Conservation (phyloP, 2,797 vertebrate species). For the Salarias fasciatus region DNA sequence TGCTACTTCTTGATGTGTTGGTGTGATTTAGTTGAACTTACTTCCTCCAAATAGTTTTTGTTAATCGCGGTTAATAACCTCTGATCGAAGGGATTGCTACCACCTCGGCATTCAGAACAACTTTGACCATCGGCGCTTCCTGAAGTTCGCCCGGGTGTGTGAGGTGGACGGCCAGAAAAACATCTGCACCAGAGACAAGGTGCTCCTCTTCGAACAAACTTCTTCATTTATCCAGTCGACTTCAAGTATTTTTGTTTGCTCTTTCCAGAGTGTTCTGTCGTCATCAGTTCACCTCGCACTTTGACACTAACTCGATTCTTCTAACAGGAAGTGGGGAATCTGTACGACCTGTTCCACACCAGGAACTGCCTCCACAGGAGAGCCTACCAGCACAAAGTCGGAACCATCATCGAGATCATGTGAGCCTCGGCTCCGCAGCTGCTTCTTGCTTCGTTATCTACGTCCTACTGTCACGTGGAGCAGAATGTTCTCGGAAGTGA, state of each 20-base stretch:
- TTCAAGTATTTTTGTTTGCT: too few species aligned
- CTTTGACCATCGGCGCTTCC: slow-evolving; percentile 91
- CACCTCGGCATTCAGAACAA: slow-evolving; percentile 96
- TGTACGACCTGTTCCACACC: slow-evolving; percentile 97
- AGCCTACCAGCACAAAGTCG: slow-evolving; percentile 95
- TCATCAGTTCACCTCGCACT: too few species aligned
- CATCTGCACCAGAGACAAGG: slow-evolving; percentile 96
- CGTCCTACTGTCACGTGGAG: neutral
- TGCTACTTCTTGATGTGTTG: slow-evolving; percentile 51
- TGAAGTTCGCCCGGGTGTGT: slow-evolving; percentile 93
- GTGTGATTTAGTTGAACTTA: neutral
- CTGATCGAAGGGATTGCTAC: slow-evolving; percentile 88
- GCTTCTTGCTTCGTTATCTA: neutral
- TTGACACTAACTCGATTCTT: too few species aligned
- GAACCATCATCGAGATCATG: slow-evolving; percentile 94
- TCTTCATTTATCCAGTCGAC: too few species aligned
- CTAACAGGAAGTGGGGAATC: slow-evolving; percentile 89
- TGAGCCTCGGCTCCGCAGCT: slow-evolving; percentile 73
- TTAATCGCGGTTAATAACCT: neutral
- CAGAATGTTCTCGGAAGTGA: neutral
- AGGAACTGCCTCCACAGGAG: slow-evolving; percentile 91
- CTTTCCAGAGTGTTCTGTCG: too few species aligned
- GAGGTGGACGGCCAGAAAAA: slow-evolving; percentile 83
- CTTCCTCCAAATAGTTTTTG: neutral
- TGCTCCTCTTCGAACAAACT: slow-evolving; percentile 58